phyloP scores from a whole-genome alignment of 1,140 invertebrate species.

The Palaemon carinicauda region DNA sequence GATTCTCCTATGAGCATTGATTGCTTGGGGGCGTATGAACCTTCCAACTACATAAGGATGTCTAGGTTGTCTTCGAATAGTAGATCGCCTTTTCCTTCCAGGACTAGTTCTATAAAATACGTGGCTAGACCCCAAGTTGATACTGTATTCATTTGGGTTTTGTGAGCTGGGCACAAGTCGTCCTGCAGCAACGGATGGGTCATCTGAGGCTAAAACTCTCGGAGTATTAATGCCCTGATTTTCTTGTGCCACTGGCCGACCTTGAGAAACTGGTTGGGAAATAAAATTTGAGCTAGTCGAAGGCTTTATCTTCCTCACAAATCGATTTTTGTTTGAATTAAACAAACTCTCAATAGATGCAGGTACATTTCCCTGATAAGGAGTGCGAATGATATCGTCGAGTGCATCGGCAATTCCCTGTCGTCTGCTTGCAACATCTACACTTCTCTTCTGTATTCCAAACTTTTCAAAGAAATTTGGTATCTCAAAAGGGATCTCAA shows the following conservation, averaged over 20 bases:
- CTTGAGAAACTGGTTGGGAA: neutral
- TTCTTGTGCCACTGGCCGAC: neutral
- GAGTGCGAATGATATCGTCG: neutral
- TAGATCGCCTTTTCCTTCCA: too few species aligned
- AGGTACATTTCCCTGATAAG: constrained; percentile 15
- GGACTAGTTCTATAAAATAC: neutral
- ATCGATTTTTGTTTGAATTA: constrained; percentile 4
- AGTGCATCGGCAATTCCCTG: constrained; percentile 31
- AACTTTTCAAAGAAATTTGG: constrained; percentile 29
- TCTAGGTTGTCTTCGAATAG: too few species aligned
- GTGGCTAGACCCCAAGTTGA: neutral
- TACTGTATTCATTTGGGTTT: neutral
- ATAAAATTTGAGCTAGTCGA: neutral
- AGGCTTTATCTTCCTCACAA: constrained; percentile 33
- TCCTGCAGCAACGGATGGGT: constrained; percentile 4
- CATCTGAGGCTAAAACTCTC: constrained; percentile 9
- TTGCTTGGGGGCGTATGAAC: too few species aligned
- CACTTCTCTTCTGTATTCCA: constrained; percentile 20
- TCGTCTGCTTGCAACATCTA: neutral
- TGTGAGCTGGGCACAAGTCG: constrained; percentile 1
- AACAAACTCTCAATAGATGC: constrained; percentile 19
- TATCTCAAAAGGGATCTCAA: constrained; percentile 26
- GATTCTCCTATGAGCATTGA: too few species aligned
- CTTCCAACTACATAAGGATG: too few species aligned
- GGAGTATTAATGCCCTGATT: too few species aligned